Evolutionary conservation across 2,113 vertebrate species (phyloP).

Genomic region (Prinia subflava): DNA sequence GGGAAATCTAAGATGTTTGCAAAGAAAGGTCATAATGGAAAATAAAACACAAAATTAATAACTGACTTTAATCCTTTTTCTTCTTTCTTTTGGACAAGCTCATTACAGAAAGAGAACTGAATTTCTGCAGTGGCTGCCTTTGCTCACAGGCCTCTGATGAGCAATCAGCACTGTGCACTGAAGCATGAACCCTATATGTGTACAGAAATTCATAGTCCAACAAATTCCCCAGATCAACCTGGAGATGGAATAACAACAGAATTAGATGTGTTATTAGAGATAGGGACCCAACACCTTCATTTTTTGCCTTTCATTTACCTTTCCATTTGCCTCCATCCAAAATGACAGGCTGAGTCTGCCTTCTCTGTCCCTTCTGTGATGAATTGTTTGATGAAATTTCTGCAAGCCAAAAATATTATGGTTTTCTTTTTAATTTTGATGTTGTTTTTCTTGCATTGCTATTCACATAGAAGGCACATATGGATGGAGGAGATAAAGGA

Average conservation of each 20-base stretch:
- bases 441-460: background rate
- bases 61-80: conserved; percentile 27
- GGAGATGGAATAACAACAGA: conserved; percentile 55
- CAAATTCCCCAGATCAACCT: conserved; percentile 50
- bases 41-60: conserved; percentile 26
- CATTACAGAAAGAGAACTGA: conserved; percentile 45
- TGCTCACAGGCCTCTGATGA: conserved; percentile 40
- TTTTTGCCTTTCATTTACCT: conserved; percentile 50
- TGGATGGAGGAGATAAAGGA: background rate
- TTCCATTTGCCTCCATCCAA: background rate
- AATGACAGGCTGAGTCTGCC: background rate
- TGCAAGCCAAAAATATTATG: background rate
- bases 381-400: conserved; percentile 30
- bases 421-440: conserved; percentile 14
- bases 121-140: conserved; percentile 42
- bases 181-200: conserved; percentile 50
- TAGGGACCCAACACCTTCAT: conserved; percentile 45
- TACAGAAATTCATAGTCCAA: conserved; percentile 60
- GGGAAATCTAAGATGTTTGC: background rate
- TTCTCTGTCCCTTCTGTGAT: background rate
- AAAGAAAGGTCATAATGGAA: background rate
- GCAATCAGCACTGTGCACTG: conserved; percentile 56
- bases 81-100: conserved; percentile 44
- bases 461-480: background rate
- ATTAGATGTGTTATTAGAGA: conserved; percentile 65